phyloP scores from a whole-genome alignment of 1,140 invertebrate genomes.

The Gerris buenoi region DNA sequence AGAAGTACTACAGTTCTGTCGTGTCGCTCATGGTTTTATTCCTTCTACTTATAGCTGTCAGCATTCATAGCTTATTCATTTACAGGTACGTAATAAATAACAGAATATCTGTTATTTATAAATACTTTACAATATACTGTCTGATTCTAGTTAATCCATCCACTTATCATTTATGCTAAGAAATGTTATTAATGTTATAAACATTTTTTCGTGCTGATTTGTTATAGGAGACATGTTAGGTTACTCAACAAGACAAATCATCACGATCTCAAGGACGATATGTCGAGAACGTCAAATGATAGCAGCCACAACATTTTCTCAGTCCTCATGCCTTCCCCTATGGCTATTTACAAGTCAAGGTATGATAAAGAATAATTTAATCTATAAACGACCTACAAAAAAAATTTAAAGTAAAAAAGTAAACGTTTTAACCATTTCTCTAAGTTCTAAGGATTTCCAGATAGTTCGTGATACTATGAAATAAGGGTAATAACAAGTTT shows the following conservation, averaged over 20 bases:
- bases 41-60: slow-evolving; percentile 45
- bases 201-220: not conserved
- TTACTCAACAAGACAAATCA: not conserved
- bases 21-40: slow-evolving; percentile 52
- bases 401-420: too few relatives aligned
- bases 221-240: not conserved
- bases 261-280: not conserved
- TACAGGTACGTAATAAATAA: slow-evolving; percentile 50
- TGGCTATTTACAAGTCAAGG: slow-evolving; percentile 4
- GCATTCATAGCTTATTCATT: slow-evolving; percentile 44
- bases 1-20: slow-evolving; percentile 61
- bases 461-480: too few relatives aligned
- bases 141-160: too few relatives aligned
- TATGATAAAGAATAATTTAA: too few relatives aligned
- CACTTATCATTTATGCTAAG: not conserved
- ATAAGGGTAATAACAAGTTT: too few relatives aligned
- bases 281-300: slow-evolving; percentile 11
- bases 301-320: slow-evolving; percentile 21
- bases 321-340: slow-evolving; percentile 23
- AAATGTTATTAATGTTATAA: not conserved
- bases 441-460: too few relatives aligned
- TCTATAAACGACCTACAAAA: too few relatives aligned
- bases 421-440: too few relatives aligned
- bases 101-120: too few relatives aligned
- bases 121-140: too few relatives aligned